phyloP scores from a whole-genome alignment of 1,140 invertebrate species.

The Conopomorpha cramerella region DNA sequence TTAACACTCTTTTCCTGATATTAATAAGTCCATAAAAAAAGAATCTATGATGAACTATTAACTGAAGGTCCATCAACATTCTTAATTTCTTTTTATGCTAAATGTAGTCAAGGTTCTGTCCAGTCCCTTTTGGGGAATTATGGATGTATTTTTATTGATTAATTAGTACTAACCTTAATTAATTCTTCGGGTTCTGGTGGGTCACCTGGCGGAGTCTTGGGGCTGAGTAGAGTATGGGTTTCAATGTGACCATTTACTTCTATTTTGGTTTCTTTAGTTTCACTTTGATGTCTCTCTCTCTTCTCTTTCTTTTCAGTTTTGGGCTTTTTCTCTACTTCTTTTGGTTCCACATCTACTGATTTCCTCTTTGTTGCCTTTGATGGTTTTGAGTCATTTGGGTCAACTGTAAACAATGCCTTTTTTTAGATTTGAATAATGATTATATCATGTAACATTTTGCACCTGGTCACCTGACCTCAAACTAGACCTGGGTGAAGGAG shows the following conservation, averaged over 20 bases:
- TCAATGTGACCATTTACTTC: slow-evolving; percentile 75
- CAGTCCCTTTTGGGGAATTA: too few relatives aligned
- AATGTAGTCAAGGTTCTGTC: too few relatives aligned
- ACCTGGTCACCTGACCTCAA: too few relatives aligned
- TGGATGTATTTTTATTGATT: too few relatives aligned
- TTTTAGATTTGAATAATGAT: not conserved
- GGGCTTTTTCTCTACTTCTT: slow-evolving; percentile 44
- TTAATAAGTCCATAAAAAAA: too few relatives aligned
- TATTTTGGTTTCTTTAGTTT: slow-evolving; percentile 47
- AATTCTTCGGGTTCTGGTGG: slow-evolving; percentile 89
- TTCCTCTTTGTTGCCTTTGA: slow-evolving; percentile 33
- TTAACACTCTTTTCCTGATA: too few relatives aligned
- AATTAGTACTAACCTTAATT: slow-evolving; percentile 72
- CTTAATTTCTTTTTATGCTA: too few relatives aligned
- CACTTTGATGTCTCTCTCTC: slow-evolving; percentile 30
- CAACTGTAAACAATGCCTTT: slow-evolving; percentile 22
- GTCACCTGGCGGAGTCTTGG: slow-evolving; percentile 77
- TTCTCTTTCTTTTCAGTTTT: slow-evolving; percentile 26
- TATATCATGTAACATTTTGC: too few relatives aligned
- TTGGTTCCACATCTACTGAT: slow-evolving; percentile 23
- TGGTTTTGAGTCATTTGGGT: slow-evolving; percentile 33
- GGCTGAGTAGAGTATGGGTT: slow-evolving; percentile 74
- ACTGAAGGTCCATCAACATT: too few relatives aligned
- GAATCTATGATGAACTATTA: too few relatives aligned
- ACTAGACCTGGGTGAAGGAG: too few relatives aligned